Base-by-base conservation (phyloP, 1,140 invertebrate genomes). In the Onthophagus taurus region DNA sequence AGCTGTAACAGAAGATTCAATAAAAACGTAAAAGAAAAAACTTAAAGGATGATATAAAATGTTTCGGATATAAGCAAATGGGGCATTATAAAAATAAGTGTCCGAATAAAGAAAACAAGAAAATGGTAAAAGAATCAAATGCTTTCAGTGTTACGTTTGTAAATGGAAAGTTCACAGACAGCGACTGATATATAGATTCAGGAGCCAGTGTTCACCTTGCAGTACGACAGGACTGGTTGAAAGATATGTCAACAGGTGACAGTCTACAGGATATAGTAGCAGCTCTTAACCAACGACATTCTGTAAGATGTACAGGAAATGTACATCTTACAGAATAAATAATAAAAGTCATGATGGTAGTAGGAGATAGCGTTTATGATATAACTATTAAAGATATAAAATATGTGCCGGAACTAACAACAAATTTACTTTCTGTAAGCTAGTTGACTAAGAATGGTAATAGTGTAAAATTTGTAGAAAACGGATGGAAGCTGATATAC, bases 161-260 rank as follows among this genome's bases (percentile, higher is more conserved):
- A 13, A 33, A 33, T n/a, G 31, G 31, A 2, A 33, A 33, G 6
- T 33, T 33, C 17, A 13, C 13, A 12, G 12, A 13, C 6, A 12
- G 12, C 12, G 52, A 57, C 24, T 59, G 45, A 48, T 59, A 57
- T 30, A 19, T 59, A 11, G 58, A 60, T 45, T 42, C 38, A 4
- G 51, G 57, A 12, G 52, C 55, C 11, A 54, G 56, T 30, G 29
- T n/a, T 3, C 57, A 60, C 42, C 29, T 60, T 14, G 53, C 55
- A 23, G 6, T 46, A 9, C 48, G 48, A 12, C 42, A 45, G 34
- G 30, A 54, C 4, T 56, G 49, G 47, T 36, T 49, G 16, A 39
- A 41, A 35, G 52, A 47, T 31, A 16, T 17, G 9, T 7, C 17
- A 13, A 31, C 11, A 1, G 2, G 20, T 9, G 4, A 9, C 3